Evolutionary conservation across 2,888 invertebrate species (phyloP), one percentile per base, ranked within the genome.

Genomic region (Ectemnius lituratus): DNA sequence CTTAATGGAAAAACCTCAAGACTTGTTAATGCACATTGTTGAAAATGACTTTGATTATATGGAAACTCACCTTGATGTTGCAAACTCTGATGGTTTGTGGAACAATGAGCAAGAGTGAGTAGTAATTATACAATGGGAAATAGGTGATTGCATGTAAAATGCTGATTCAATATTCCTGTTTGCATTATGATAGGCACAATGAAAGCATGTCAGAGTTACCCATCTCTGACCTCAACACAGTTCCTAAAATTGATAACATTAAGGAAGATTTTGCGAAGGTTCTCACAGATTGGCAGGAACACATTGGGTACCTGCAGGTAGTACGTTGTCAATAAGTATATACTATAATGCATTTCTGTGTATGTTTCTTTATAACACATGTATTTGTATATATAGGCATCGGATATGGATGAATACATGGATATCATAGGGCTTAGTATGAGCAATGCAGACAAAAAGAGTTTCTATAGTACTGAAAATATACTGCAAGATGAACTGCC

Each of bases 211-310:
- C 90, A 5, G 87, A 91, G 68, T 87, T 91, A 58, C 91, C 92
- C 52, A 86, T 88, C 59, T 86, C 91, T 8, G 90, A 90, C 60
- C 86, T 86, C 63, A 76, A 85, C 18, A 78, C 83, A 46, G 78
- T 86, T 67, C 86, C 87, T 67, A 88, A 89, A 78, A 86, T 88
- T 60, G 88, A 88, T 66, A 88, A 89, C 67, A 88, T 88, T 37
- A 90, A 91, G 75, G 92, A 92, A 68, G 92, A 93, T 82, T 92
- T 91, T 84, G 91, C 91, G 58, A 91, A 91, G 86, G 91, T 92
- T 76, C 90, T 92, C 73, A 90, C 88, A 62, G 92, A 93, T 72
- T 93, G 92, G 92, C 91, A 92, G 62, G 90, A 91, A 73, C 92
- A 92, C 63, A 87, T 92, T 69, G 91, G 92, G 58, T 89, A 88